Conservation (phyloP, 1,140 invertebrate species). For the Drosophila simulans region DNA sequence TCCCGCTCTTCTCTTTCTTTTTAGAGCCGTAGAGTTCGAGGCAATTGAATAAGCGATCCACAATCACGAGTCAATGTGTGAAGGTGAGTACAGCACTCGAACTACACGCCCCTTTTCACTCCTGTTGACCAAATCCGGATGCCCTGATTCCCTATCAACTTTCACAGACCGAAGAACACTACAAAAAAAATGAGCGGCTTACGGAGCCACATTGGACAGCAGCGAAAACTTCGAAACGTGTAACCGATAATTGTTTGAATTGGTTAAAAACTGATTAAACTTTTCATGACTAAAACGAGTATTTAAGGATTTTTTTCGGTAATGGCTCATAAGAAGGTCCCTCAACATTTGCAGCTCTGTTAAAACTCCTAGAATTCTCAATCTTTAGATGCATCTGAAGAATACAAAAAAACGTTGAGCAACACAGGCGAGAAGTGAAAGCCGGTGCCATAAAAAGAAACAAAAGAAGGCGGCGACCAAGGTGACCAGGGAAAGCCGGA, state of each 20-base stretch:
- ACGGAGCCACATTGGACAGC: no score
- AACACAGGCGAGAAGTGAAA: slow-evolving; percentile 1
- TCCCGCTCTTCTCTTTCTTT: slow-evolving; percentile 5
- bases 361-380: background rate
- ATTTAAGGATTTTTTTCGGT: no score
- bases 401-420: background rate
- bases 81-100: slow-evolving; percentile 29
- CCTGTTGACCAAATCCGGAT: slow-evolving; percentile 22
- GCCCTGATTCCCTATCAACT: slow-evolving; percentile 30
- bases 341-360: no score
- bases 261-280: no score
- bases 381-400: background rate
- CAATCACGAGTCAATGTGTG: slow-evolving; percentile 43
- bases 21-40: slow-evolving; percentile 20
- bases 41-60: slow-evolving; percentile 58
- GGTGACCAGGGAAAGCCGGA: background rate
- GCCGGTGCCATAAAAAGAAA: slow-evolving; percentile 54
- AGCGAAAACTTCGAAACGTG: no score
- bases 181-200: background rate
- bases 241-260: no score
- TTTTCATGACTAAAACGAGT: no score
- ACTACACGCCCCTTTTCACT: background rate
- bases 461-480: slow-evolving; percentile 46
- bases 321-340: no score
- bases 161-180: slow-evolving; percentile 20